Conservation (phyloP, 2,113 vertebrate genomes). For the Limnothrissa miodon region DNA sequence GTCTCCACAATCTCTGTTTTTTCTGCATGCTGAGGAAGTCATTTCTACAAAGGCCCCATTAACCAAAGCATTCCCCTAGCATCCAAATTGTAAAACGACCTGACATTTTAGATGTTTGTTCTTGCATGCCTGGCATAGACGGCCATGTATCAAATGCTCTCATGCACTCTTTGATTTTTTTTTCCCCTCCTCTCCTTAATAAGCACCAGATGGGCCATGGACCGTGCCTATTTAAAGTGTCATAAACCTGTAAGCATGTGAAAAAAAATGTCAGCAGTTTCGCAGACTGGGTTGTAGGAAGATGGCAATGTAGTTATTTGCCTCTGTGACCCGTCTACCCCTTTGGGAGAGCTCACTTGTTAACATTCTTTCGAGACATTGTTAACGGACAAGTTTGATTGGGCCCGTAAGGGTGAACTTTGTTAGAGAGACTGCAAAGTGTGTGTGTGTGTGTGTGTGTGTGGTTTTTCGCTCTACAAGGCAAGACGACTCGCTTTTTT, state of each 20-base stretch:
- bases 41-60: slow-evolving; percentile 40
- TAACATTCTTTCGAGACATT: slow-evolving; percentile 62
- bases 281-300: slow-evolving; percentile 43
- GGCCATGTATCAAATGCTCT: slow-evolving; percentile 64
- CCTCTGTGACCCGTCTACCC: slow-evolving; percentile 53
- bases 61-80: slow-evolving; percentile 41
- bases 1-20: neutral
- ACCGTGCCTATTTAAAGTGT: slow-evolving; percentile 56
- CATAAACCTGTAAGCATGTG: slow-evolving; percentile 61
- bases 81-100: slow-evolving; percentile 42
- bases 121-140: slow-evolving; percentile 49
- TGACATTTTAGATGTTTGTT: slow-evolving; percentile 43
- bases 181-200: slow-evolving; percentile 50
- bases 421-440: neutral
- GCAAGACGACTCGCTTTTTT: neutral
- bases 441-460: neutral
- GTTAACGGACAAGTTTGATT: slow-evolving; percentile 46
- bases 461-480: neutral
- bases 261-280: slow-evolving; percentile 36
- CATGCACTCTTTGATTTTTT: slow-evolving; percentile 59
- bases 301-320: slow-evolving; percentile 62
- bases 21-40: slow-evolving; percentile 31
- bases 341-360: slow-evolving; percentile 61
- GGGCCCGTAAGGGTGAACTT: slow-evolving; percentile 40
- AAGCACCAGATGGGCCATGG: slow-evolving; percentile 62